phyloP scores from a whole-genome alignment of 2,113 vertebrate species.

The Furnarius figulus region DNA sequence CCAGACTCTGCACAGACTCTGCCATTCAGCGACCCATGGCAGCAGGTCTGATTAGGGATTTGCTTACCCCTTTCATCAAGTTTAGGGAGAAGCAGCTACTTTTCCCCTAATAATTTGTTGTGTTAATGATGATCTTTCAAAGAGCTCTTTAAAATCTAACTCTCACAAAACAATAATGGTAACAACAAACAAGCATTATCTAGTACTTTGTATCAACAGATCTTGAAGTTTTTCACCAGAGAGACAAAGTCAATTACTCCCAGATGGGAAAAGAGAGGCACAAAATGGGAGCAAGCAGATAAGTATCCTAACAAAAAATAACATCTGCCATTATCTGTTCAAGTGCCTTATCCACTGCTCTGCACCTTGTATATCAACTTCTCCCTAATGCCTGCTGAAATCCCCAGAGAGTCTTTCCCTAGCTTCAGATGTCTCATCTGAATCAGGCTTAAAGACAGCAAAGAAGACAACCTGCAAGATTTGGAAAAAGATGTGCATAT shows the following conservation, averaged over 20 bases:
- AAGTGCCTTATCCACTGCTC: not conserved
- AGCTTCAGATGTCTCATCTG: not conserved
- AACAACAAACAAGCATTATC: not conserved
- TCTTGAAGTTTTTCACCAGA: not conserved
- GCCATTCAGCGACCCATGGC: not conserved
- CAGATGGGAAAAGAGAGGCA: not conserved
- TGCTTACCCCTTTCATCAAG: not conserved
- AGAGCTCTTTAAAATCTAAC: not conserved
- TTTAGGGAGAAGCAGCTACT: not conserved
- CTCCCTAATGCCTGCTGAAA: not conserved
- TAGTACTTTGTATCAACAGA: not conserved
- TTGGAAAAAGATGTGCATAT: not conserved
- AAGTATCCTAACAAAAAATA: not conserved
- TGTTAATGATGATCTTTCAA: not conserved
- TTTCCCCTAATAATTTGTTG: not conserved
- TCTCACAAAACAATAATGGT: not conserved
- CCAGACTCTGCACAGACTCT: not conserved
- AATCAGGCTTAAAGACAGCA: not conserved
- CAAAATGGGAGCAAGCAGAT: not conserved
- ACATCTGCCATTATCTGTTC: not conserved
- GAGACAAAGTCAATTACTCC: not conserved
- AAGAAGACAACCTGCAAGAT: not conserved
- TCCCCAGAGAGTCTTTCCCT: not conserved
- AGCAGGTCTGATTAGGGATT: not conserved
- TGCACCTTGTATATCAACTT: not conserved